Conservation (phyloP, 1,140 invertebrate genomes). For the Drosophila subobscura region DNA sequence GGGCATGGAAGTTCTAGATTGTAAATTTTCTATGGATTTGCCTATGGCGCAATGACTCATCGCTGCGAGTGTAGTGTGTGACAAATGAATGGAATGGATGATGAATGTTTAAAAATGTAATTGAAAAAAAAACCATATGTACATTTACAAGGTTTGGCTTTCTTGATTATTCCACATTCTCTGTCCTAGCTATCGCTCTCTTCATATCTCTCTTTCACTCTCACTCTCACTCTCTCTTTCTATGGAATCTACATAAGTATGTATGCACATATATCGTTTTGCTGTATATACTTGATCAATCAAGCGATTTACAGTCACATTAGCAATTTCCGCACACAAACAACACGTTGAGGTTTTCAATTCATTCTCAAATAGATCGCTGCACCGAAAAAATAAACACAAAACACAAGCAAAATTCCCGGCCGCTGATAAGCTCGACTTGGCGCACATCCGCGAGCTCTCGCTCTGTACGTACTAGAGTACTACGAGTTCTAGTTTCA, state of each 20-base stretch:
- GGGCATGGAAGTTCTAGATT: constrained; percentile 30
- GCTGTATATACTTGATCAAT: not conserved
- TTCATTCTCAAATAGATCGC: too few species aligned
- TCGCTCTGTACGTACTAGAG: too few species aligned
- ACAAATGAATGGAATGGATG: constrained; percentile 33
- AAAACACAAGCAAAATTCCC: too few species aligned
- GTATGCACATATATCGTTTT: not conserved
- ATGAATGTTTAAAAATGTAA: constrained; percentile 31
- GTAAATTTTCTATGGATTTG: constrained; percentile 43
- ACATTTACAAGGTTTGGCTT: constrained; percentile 40
- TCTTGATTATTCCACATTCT: constrained; percentile 18
- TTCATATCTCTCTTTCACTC: constrained; percentile 22
- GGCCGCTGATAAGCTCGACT: too few species aligned
- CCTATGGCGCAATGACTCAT: constrained; percentile 55
- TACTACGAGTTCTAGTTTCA: too few species aligned
- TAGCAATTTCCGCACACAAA: too few species aligned
- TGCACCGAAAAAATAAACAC: too few species aligned
- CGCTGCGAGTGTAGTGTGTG: constrained; percentile 24
- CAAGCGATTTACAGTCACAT: too few species aligned
- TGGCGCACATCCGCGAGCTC: too few species aligned
- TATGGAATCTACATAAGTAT: not conserved
- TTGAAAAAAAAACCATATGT: constrained; percentile 15
- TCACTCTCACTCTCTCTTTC: constrained; percentile 4
- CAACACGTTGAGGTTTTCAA: too few species aligned
- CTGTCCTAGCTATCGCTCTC: constrained; percentile 21